These are phyloP conservation scores for Pteronotus mesoamericanus DNA, from an alignment of 2,797 vertebrate genomes.

Conservation along the genomic window DNA sequence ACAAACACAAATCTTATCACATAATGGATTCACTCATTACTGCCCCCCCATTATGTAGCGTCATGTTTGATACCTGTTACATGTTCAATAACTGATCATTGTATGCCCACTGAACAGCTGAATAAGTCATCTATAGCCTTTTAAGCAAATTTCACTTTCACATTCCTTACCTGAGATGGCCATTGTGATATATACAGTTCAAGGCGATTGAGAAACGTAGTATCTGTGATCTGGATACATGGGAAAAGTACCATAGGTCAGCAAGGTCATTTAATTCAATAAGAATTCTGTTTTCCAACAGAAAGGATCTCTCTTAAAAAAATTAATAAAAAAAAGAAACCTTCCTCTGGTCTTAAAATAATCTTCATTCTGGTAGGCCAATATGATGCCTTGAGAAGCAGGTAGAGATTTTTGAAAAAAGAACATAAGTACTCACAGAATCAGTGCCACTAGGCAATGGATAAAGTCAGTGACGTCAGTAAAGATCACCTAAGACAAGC, in stretches of 20 bases:
- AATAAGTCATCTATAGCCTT: not conserved
- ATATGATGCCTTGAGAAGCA: not conserved
- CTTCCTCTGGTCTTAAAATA: not conserved
- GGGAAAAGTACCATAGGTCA: not conserved
- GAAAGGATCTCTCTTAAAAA: not conserved
- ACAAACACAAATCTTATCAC: not conserved
- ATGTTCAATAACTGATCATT: not conserved
- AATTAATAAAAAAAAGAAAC: not conserved
- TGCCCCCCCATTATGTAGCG: rapidly evolving
- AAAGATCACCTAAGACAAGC: not conserved
- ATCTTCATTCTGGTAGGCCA: not conserved
- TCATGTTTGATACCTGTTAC: not conserved
- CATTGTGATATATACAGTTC: not conserved
- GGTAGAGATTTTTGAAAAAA: not conserved
- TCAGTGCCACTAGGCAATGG: not conserved
- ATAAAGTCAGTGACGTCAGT: not conserved
- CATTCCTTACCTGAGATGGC: not conserved
- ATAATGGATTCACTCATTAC: not conserved
- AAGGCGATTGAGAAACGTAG: not conserved
- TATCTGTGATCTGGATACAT: not conserved
- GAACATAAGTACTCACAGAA: not conserved
- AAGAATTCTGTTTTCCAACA: not conserved
- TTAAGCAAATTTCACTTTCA: not conserved
- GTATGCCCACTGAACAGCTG: not conserved
- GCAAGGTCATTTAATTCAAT: not conserved